Percentiles rank a stretch among this genome's conserved stretches.
Evolutionary conservation across 2,888 invertebrate species (phyloP).

Genomic region (Tenthredo distinguenda): DNA sequence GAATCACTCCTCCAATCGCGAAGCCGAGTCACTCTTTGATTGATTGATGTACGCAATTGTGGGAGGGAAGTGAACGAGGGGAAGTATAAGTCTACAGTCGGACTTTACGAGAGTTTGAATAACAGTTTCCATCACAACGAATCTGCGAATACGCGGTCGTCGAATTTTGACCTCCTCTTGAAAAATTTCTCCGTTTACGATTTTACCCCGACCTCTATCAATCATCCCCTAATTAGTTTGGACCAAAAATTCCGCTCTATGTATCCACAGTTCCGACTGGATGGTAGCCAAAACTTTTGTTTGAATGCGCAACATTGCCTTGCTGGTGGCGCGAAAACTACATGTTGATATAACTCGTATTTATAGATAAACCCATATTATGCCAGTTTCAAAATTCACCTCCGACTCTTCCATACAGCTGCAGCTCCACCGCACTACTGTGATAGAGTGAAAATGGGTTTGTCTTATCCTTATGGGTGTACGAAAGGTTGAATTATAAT

Average conservation of each 20-base stretch:
- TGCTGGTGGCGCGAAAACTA: background rate
- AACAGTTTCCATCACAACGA: background rate
- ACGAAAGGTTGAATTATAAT: background rate
- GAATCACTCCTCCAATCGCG: conserved; percentile 25
- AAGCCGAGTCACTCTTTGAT: conserved; percentile 20
- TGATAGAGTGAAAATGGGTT: background rate
- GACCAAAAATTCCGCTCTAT: background rate
- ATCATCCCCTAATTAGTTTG: conserved; percentile 5
- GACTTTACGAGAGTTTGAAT: conserved; percentile 11
- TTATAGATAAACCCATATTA: conserved; percentile 23
- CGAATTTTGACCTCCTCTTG: background rate
- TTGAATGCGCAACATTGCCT: conserved; percentile 28
- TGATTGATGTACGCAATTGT: conserved; percentile 39
- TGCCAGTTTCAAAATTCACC: background rate
- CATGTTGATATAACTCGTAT: conserved; percentile 13
- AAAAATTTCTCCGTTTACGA: background rate
- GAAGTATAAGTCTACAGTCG: background rate
- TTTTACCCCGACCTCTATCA: background rate
- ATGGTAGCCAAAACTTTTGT: conserved; percentile 32
- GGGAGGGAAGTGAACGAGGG: background rate
- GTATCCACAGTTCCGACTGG: conserved; percentile 4
- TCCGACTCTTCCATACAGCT: background rate
- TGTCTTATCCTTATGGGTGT: background rate
- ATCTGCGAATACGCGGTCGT: background rate
- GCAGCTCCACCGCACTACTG: background rate